These are phyloP conservation scores for Podabrus alpinus DNA, from an alignment of 2,888 invertebrate species.

Conservation along the genomic window DNA sequence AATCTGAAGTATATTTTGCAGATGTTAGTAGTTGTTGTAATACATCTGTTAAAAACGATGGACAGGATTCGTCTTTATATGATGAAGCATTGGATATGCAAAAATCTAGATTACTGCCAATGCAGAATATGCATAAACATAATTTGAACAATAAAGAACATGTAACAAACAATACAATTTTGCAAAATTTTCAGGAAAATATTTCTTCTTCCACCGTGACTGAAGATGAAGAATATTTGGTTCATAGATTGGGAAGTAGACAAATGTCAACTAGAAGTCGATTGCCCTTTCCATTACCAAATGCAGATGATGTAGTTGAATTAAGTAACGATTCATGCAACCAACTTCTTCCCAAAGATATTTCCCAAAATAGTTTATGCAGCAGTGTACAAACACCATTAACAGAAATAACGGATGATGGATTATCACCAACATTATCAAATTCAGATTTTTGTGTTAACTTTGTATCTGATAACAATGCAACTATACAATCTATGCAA, in stretches of 20 bases:
- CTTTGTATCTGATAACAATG: slow-evolving; percentile 47
- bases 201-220: slow-evolving; percentile 44
- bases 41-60: slow-evolving; percentile 65
- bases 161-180: slow-evolving; percentile 38
- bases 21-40: slow-evolving; percentile 86
- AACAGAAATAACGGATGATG: slow-evolving; percentile 55
- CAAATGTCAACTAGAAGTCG: slow-evolving; percentile 65
- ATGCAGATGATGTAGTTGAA: slow-evolving; percentile 12
- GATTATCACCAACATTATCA: slow-evolving; percentile 46
- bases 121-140: slow-evolving; percentile 52
- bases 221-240: slow-evolving; percentile 63
- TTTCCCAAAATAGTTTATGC: slow-evolving; percentile 51
- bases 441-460: slow-evolving; percentile 46
- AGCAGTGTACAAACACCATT: slow-evolving; percentile 54
- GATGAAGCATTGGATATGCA: slow-evolving; percentile 59
- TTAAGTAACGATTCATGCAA: slow-evolving; percentile 40
- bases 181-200: slow-evolving; percentile 48
- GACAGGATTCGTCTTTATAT: slow-evolving; percentile 63
- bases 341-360: slow-evolving; percentile 48
- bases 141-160: slow-evolving; percentile 43
- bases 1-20: slow-evolving; percentile 84
- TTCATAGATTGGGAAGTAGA: slow-evolving; percentile 61
- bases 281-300: slow-evolving; percentile 60
- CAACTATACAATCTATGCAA: slow-evolving; percentile 37
- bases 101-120: slow-evolving; percentile 49